Evolutionary conservation across 2,113 vertebrate species (phyloP).

Genomic region (Microtus ochrogaster): DNA sequence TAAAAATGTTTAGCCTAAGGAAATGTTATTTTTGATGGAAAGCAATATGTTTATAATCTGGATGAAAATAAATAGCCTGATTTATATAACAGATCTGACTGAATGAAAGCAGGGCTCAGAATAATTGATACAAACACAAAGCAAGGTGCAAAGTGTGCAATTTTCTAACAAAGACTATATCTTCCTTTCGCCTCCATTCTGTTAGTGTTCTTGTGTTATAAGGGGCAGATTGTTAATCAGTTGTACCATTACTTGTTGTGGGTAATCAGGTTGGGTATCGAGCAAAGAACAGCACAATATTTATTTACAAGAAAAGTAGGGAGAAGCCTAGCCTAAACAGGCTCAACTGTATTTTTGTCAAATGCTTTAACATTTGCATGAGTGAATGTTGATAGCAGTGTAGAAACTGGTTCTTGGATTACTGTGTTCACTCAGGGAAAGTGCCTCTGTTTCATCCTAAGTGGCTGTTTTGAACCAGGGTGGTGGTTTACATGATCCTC

Average conservation of each 20-base stretch:
- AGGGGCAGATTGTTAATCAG: neutral
- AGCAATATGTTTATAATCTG: neutral
- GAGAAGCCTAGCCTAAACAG: neutral
- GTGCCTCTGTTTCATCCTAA: conserved; percentile 79
- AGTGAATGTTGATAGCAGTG: conserved; percentile 79
- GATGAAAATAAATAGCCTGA: neutral
- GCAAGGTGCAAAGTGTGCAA: neutral
- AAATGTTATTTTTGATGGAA: neutral
- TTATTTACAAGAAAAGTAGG: neutral
- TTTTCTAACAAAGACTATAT: conserved; percentile 30
- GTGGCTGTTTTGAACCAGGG: conserved; percentile 75
- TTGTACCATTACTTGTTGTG: conserved; percentile 13
- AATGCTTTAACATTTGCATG: conserved; percentile 85
- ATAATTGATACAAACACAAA: neutral
- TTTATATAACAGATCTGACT: neutral
- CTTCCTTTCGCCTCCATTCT: neutral
- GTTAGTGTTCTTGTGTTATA: neutral
- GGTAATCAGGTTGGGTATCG: neutral
- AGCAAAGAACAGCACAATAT: neutral
- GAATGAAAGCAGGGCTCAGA: conserved; percentile 4
- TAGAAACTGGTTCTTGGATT: conserved; percentile 76
- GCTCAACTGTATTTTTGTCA: conserved; percentile 81
- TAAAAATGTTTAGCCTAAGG: neutral
- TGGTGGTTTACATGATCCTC: conserved; percentile 76
- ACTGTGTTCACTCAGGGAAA: conserved; percentile 76